Percentiles rank a stretch among this genome's conserved stretches.
These are phyloP conservation scores for Tipula vernalis DNA, from an alignment of 2,888 invertebrate species.

Conservation along the genomic window DNA sequence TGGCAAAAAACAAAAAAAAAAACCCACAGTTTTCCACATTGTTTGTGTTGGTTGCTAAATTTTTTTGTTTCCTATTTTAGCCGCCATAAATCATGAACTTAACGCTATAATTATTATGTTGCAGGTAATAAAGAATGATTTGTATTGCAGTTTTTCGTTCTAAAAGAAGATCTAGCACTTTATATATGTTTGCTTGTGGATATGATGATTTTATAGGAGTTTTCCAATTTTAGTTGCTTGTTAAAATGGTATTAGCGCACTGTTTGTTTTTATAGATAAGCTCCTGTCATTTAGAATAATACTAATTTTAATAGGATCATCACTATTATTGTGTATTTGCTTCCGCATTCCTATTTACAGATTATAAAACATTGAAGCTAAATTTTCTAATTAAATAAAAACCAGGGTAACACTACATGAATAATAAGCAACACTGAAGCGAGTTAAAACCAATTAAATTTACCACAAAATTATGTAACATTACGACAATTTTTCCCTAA, in stretches of 20 bases:
- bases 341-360: background rate
- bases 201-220: background rate
- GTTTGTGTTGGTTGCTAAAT: background rate
- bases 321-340: background rate
- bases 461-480: background rate
- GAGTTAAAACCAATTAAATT: background rate
- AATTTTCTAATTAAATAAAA: background rate
- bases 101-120: conserved; percentile 4
- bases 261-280: background rate
- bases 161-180: background rate
- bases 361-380: background rate
- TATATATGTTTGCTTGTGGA: background rate
- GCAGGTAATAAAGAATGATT: conserved; percentile 4
- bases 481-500: background rate
- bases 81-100: background rate
- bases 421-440: background rate
- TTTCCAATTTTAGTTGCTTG: background rate
- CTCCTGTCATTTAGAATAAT: background rate
- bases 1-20: background rate
- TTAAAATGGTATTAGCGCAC: too few relatives aligned
- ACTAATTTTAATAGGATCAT: too few relatives aligned
- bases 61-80: background rate
- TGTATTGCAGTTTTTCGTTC: background rate
- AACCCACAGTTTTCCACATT: background rate
- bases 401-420: background rate